Base-by-base conservation (phyloP, 2,797 vertebrate genomes). In the Zenarchopterus dispar region DNA sequence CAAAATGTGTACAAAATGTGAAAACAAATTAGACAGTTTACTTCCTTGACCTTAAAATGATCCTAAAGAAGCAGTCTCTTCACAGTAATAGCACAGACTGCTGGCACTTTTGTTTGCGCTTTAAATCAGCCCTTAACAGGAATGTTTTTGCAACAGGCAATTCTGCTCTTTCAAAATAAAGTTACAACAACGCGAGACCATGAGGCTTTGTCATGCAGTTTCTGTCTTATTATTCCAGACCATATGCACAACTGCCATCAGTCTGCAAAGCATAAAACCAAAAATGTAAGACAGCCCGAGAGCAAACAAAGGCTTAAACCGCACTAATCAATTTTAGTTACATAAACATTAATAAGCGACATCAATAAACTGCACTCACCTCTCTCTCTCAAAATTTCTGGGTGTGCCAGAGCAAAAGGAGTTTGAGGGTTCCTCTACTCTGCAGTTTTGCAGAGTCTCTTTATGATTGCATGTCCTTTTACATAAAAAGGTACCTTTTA, bases 391-490 rank as follows among this genome's bases (percentile, higher is more conserved):
- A 28, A 8, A 3, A 18, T 36, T 44, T 56, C 49, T 22, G 42
- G 45, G 22, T 56, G 18, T 23, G 41, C 36, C 31, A 39, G 22
- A 63, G 26, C 48, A 18, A 60, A 13, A 51, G 16, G 26, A 21
- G 19, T 15, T 2, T 18, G 24, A 44, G 44, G 17, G 5, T 36
- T 53, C 23, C 47, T 53, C 49, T 58, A 56, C 56, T 68, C 6
- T 33, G 49, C 76, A 59, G 42, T 44, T 24, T 41, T 52, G 68
- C 31, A 23, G 10, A 22, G 9, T 8, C 4, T 6, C 13, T 22
- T 80, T 22, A 73, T 67, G 47, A 76, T 81, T 59, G 56, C 49
- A 50, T 46, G 63, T 66, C 65, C 58, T 66, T 78, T 52, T 52
- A 66, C 53, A 65, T 50, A 46, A 67, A 70, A 73, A 47, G 4